These are phyloP conservation scores for Acrocera orbiculus DNA, from an alignment of 2,888 invertebrate genomes.

Conservation along the genomic window DNA sequence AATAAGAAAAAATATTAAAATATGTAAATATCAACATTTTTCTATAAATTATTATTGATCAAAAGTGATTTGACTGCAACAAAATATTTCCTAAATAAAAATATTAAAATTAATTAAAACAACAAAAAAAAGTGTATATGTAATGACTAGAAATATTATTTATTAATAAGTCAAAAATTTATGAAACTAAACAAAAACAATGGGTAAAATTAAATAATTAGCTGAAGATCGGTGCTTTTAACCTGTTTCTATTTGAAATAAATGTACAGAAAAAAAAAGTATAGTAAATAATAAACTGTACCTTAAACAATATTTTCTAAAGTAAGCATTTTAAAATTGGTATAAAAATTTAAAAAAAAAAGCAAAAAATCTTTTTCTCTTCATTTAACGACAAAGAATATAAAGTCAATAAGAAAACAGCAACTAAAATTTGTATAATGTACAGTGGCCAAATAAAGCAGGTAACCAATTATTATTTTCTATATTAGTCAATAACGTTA, in stretches of 20 bases:
- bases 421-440: too few species aligned
- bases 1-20: constrained; percentile 9
- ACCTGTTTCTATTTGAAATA: constrained; percentile 31
- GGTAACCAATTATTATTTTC: constrained; percentile 16
- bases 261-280: constrained; percentile 3
- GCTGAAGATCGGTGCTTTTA: constrained; percentile 35
- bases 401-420: constrained; percentile 5
- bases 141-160: too few species aligned
- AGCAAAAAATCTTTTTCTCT: constrained; percentile 6
- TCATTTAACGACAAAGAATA: constrained; percentile 5
- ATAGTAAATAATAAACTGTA: constrained; percentile 7
- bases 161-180: not conserved
- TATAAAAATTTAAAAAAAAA: constrained; percentile 4
- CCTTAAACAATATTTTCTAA: constrained; percentile 5
- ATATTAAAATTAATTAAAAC: not conserved
- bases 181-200: constrained; percentile 13
- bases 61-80: too few species aligned
- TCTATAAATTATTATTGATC: too few species aligned
- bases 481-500: constrained; percentile 11
- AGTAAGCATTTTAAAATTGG: constrained; percentile 2
- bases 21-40: too few species aligned
- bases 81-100: too few species aligned
- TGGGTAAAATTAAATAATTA: constrained; percentile 22
- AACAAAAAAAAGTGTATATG: not conserved
- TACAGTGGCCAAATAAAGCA: constrained; percentile 22